A percentile compares a stretch with the other conserved stretches of the same genome.
These are phyloP conservation scores for Rattus rattus DNA, from an alignment of 2,113 vertebrate species.

Conservation along the genomic window DNA sequence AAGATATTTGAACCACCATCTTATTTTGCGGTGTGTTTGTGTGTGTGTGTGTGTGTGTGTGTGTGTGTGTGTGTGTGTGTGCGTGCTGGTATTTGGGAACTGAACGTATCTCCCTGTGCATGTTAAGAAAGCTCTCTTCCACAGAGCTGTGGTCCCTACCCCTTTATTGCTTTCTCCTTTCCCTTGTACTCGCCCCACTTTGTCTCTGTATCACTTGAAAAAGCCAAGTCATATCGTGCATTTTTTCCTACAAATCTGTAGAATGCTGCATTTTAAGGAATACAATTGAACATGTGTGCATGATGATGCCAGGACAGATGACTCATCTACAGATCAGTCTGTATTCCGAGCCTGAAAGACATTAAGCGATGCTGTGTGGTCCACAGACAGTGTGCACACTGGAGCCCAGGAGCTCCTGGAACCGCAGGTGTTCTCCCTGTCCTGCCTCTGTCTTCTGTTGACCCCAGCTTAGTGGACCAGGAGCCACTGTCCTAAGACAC, in stretches of 20 bases:
- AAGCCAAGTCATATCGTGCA: background rate
- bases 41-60: background rate
- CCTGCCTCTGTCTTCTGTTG: background rate
- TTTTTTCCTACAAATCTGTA: background rate
- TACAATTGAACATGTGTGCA: background rate
- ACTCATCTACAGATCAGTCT: slow-evolving; percentile 30
- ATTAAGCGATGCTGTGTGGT: background rate
- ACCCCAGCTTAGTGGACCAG: background rate
- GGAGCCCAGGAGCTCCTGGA: background rate
- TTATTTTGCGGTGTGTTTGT: background rate
- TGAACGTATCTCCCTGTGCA: background rate
- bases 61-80: background rate
- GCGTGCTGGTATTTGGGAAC: background rate
- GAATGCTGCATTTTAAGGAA: slow-evolving; percentile 18
- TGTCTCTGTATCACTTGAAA: background rate
- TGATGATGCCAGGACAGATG: background rate
- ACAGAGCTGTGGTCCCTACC: background rate
- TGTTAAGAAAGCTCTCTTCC: background rate
- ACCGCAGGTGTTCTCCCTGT: background rate
- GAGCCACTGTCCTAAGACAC: background rate
- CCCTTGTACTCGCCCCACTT: background rate
- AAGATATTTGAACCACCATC: background rate
- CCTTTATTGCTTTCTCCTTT: background rate
- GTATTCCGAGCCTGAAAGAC: slow-evolving; percentile 31
- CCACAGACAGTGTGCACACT: background rate